Base-by-base conservation (phyloP, 2,113 vertebrate genomes). In the Corvus moneduloides region DNA sequence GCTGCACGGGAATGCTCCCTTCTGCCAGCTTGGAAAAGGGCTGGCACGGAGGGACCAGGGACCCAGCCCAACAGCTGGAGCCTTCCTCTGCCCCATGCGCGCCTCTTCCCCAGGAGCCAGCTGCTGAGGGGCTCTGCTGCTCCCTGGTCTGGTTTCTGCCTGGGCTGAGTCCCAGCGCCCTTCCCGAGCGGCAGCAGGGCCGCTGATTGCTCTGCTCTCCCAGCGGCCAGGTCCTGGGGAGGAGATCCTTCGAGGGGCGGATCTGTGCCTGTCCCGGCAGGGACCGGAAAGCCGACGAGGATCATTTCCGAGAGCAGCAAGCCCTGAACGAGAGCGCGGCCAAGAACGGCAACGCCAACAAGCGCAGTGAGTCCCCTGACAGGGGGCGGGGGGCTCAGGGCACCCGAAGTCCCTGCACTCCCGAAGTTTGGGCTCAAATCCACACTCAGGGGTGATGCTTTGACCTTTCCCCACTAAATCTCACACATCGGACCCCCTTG, bases 241-340 rank as follows among this genome's bases (percentile, higher is more conserved):
- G 98, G 80, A 97, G 98, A 74, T 98, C 97, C 1, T 98, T 98
- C 24, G 98, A 99, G 96, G 98, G 98, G 17, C 98, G 99, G 88
- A 99, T 99, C 97, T 99, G 99, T 3, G 99, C 99, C 30, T 99
- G 99, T 85, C 99, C 99, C 0, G 99, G 99, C 71, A 98, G 99
- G 35, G 99, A 99, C 94, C 98, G 99, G 7, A 99, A 99, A 89
- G 99, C 99, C 0, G 99, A 99, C 0, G 99, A 99, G 84, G 99
- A 99, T 87, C 99, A 99, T 94, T 99, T 98, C 97, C 98, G 99
- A 9, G 99, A 99, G 96, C 99, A 99, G 83, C 99, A 99, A 85
- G 98, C 98, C 10, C 96, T 99, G 89, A 99, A 98, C 2, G 99
- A 99, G 46, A 99, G 83, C 0, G 97, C 99, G 3, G 94, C 98